Evolutionary conservation across 1,140 invertebrate species (phyloP).

Genomic region (Cyrtorhinus lividipennis): DNA sequence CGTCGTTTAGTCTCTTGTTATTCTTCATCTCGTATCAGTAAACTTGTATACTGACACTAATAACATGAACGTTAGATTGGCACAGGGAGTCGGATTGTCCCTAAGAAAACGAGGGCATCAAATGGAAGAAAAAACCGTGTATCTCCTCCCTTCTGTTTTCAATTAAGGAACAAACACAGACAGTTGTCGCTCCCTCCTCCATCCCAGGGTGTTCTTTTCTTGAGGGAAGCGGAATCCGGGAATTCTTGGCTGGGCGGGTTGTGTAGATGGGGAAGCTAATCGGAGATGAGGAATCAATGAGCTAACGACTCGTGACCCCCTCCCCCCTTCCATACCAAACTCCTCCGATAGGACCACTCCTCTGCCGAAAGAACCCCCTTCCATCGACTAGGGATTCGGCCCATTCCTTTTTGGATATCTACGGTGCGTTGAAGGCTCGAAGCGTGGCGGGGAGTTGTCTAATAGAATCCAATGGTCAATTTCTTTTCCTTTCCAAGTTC

Average conservation of each 20-base stretch:
- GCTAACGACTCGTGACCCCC: conserved; percentile 13
- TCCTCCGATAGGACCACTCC: background rate
- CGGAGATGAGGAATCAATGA: conserved; percentile 16
- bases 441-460: background rate
- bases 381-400: background rate
- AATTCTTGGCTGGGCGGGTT: conserved; percentile 4
- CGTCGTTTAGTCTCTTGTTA: too few species aligned
- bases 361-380: too few species aligned
- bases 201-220: background rate
- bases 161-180: conserved; percentile 15
- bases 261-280: conserved; percentile 7
- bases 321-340: background rate
- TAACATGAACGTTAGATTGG: too few species aligned
- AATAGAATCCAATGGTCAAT: conserved; percentile 16
- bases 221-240: background rate
- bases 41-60: too few species aligned
- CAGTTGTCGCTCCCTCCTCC: conserved; percentile 4
- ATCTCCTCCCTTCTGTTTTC: conserved; percentile 9
- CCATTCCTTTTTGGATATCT: background rate
- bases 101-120: background rate
- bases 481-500: conserved; percentile 3
- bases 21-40: too few species aligned
- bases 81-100: too few species aligned
- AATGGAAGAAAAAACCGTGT: background rate
- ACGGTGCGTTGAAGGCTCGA: background rate